Evolutionary conservation across 1,140 invertebrate species (phyloP), one percentile per base, ranked within the genome.

Genomic region (Penaeus chinensis): DNA sequence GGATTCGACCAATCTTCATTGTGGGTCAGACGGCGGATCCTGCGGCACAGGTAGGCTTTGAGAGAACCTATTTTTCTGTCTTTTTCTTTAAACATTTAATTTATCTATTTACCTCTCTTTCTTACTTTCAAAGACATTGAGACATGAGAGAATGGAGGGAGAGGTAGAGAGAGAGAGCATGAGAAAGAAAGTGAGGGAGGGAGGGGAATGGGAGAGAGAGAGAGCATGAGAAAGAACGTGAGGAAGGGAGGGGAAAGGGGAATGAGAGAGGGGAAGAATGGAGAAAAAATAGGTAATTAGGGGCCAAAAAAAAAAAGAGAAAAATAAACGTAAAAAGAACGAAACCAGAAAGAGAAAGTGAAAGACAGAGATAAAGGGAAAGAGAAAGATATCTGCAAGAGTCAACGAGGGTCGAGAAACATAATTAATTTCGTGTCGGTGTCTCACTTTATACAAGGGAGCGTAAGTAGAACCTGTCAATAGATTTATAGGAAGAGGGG

Each of bases 1-100:
- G 83, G 4, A 66, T 89, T 32, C 61, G 42, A 61, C 76, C 66
- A 3, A 2, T 85, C 32, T 89, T 89, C 47, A 37, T 89, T 7
- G 37, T 89, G 24, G 87, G 82, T 0, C 61, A 66, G 37, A n/a
- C 32, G 18, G 24, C 19, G n/a, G 82, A 89, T 74, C 2, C 11
- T 11, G 42, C 60, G 7, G 61, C 22, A 8, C 87, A 89, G 87
- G 74, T 78, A 2, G 24, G 81, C 37, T 42, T 42, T 42, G 7
- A 42, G 37, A 42, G 4, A 42, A 42, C 7, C 7, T 42, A 42
- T 2, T 42, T 42, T 8, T 42, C 37, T 42, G 4, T 42, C 37
- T 42, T 0, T 37, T 5, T 8, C 7, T 42, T 42, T 42, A 42
- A 7, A 42, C 7, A 8, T 2, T 42, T 42, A 0, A 42, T 8